Percentiles rank a stretch among this genome's conserved stretches.
Conservation (phyloP, 2,797 vertebrate genomes). For the Ptychadena robeensis region DNA sequence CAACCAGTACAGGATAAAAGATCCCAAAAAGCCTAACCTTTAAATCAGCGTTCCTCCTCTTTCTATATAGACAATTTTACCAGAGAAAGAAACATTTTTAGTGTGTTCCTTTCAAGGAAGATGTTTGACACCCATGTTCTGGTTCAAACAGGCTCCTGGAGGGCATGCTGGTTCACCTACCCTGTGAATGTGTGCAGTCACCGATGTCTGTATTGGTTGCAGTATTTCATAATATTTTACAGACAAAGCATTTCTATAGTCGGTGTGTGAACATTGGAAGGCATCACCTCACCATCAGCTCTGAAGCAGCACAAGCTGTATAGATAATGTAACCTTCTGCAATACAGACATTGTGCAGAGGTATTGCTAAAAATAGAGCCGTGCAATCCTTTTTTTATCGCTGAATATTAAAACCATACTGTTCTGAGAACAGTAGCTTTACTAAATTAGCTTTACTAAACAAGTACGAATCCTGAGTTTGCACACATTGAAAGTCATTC, state of each 20-base stretch:
- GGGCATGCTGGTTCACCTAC: background rate
- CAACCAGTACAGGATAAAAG: background rate
- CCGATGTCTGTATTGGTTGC: background rate
- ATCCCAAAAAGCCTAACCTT: background rate
- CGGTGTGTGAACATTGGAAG: background rate
- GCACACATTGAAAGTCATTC: too few relatives aligned
- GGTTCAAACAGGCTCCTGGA: background rate
- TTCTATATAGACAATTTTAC: background rate
- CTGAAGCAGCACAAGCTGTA: background rate
- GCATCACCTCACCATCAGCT: background rate
- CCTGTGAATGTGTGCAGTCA: background rate
- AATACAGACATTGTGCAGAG: background rate
- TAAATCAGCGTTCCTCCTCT: constrained; percentile 8
- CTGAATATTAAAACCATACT: background rate
- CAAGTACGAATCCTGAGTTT: background rate
- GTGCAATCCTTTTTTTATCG: background rate
- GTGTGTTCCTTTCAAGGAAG: background rate
- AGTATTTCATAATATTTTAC: background rate
- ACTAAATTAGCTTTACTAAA: background rate
- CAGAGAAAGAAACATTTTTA: background rate
- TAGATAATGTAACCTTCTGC: background rate
- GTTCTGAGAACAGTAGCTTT: background rate
- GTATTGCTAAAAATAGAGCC: background rate
- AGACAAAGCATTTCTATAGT: background rate
- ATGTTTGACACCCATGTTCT: background rate